phyloP scores from a whole-genome alignment of 1,140 invertebrate species.

The Drosophila malerkotliana region DNA sequence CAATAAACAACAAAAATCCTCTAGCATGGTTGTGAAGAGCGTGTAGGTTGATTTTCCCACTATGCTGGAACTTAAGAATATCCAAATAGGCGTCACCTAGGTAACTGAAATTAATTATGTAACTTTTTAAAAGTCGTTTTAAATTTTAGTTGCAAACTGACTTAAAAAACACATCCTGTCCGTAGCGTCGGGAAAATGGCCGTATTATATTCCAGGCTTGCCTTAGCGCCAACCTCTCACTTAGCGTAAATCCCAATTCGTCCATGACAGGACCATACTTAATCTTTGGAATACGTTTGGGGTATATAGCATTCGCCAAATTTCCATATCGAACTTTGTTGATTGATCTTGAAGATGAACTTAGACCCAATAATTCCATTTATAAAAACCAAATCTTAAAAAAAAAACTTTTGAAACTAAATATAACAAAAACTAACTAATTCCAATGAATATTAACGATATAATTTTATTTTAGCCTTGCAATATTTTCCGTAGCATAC shows the following conservation, averaged over 20 bases:
- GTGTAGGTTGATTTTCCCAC: constrained; percentile 30
- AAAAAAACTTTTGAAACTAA: background rate
- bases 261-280: constrained; percentile 36
- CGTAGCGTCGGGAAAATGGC: constrained; percentile 41
- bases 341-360: background rate
- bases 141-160: background rate
- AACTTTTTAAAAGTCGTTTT: background rate
- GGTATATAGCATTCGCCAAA: constrained; percentile 8
- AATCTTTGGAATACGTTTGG: constrained; percentile 42
- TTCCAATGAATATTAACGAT: background rate
- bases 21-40: constrained; percentile 45
- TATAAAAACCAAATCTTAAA: background rate
- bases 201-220: constrained; percentile 54
- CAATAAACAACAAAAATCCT: constrained; percentile 45
- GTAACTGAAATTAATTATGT: constrained; percentile 21
- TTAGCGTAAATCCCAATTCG: constrained; percentile 51
- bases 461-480: background rate
- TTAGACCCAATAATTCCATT: background rate
- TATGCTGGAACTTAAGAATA: constrained; percentile 28
- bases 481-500: constrained; percentile 8
- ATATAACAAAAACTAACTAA: constrained; percentile 3
- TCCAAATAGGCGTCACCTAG: constrained; percentile 29
- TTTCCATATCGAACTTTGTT: background rate
- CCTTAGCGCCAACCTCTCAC: constrained; percentile 47
- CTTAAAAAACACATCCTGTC: constrained; percentile 49